A percentile compares a stretch with the other conserved stretches of the same genome.
Conservation (phyloP, 1,140 invertebrate genomes). For the Brachionus calyciflorus region DNA sequence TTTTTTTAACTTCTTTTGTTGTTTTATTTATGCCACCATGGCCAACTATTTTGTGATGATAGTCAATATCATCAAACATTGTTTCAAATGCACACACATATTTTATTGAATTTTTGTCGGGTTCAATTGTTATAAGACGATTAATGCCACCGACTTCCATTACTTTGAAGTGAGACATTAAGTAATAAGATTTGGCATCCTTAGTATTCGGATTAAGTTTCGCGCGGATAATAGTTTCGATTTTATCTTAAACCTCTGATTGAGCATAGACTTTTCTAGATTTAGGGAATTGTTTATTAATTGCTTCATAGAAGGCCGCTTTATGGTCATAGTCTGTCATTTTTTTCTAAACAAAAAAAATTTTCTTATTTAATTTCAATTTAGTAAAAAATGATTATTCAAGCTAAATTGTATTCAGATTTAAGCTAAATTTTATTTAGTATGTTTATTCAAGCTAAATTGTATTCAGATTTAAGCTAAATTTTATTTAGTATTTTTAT, state of each 20-base stretch:
- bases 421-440: no score
- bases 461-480: background rate
- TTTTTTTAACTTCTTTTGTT: background rate
- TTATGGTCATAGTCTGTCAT: constrained; percentile 2
- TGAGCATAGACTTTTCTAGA: no score
- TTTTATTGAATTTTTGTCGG: background rate
- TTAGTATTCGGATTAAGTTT: constrained; percentile 18
- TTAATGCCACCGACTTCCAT: background rate
- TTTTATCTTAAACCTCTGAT: background rate
- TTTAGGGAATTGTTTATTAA: background rate
- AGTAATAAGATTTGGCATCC: background rate
- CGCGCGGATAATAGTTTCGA: background rate
- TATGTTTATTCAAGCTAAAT: no score
- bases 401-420: background rate
- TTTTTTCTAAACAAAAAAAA: background rate
- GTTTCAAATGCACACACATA: background rate
- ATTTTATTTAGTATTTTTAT: background rate
- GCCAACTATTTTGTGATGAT: background rate
- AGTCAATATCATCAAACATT: background rate
- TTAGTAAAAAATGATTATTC: background rate
- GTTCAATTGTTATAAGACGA: no score
- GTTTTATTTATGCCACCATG: background rate
- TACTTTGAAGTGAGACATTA: background rate
- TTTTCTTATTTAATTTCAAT: no score
- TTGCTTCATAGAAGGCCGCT: background rate